Conservation (phyloP, 2,797 vertebrate genomes). For the Bryconaethiops microstoma region DNA sequence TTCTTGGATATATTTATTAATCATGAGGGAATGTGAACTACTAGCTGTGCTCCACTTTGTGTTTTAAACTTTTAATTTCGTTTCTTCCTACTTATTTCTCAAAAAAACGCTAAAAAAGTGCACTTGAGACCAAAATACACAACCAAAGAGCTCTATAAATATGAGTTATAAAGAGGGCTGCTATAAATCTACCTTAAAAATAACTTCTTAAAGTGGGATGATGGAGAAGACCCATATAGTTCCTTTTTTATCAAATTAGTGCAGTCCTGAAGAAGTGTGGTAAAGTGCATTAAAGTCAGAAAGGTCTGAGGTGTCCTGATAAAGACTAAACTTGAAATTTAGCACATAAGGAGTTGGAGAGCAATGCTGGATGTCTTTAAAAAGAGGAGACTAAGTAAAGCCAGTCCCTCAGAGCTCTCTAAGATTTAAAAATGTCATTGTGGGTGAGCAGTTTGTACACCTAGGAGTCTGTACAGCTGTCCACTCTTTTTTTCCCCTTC, state of each 20-base stretch:
- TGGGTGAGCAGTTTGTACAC: background rate
- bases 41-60: slow-evolving; percentile 66
- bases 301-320: background rate
- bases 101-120: background rate
- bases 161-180: slow-evolving; percentile 13
- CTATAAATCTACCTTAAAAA: slow-evolving; percentile 31
- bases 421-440: background rate
- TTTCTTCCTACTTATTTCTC: background rate
- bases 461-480: background rate
- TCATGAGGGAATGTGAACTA: slow-evolving; percentile 78
- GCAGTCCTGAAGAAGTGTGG: background rate
- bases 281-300: background rate
- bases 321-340: background rate
- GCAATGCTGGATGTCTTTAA: background rate
- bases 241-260: background rate
- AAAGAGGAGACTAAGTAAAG: background rate
- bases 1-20: slow-evolving; percentile 85
- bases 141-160: slow-evolving; percentile 15
- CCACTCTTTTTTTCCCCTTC: background rate
- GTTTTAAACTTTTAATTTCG: slow-evolving; percentile 32
- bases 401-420: background rate
- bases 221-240: background rate
- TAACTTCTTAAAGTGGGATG: slow-evolving; percentile 20
- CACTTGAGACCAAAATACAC: slow-evolving; percentile 6
- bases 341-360: background rate